These are phyloP conservation scores for Dermatemys mawii DNA, from an alignment of 2,113 vertebrate species.

Conservation along the genomic window DNA sequence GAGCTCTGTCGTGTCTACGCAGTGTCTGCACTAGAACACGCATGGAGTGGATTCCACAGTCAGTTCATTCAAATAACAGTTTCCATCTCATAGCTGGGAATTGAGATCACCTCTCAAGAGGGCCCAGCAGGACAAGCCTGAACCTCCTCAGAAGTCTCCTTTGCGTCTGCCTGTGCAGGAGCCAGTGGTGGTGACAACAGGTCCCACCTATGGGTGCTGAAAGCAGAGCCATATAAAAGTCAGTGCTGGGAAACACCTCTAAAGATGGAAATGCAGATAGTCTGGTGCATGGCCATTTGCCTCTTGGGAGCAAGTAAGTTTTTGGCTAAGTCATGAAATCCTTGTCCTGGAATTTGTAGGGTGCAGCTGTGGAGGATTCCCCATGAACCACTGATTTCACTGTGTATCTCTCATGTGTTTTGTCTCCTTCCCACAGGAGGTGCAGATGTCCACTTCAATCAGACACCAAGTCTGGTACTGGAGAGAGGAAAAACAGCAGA, in stretches of 20 bases:
- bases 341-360: not conserved
- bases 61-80: not conserved
- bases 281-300: not conserved
- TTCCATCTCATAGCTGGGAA: not conserved
- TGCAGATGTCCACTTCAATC: not conserved
- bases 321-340: not conserved
- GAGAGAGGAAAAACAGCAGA: not conserved
- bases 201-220: not conserved
- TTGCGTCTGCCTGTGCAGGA: not conserved
- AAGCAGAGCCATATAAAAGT: not conserved
- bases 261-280: not conserved
- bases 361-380: not conserved
- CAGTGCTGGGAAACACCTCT: not conserved
- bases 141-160: not conserved
- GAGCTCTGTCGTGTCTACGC: not conserved
- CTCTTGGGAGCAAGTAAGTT: not conserved
- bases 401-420: not conserved
- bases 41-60: not conserved
- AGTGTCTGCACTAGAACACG: not conserved
- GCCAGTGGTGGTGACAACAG: not conserved
- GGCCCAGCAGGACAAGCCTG: not conserved
- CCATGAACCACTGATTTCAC: fast-evolving
- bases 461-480: not conserved
- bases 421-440: not conserved
- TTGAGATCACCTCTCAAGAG: not conserved